A percentile compares a stretch with the other conserved stretches of the same genome.
Evolutionary conservation across 2,113 vertebrate genomes (phyloP).

Genomic region (Apteryx owenii): DNA sequence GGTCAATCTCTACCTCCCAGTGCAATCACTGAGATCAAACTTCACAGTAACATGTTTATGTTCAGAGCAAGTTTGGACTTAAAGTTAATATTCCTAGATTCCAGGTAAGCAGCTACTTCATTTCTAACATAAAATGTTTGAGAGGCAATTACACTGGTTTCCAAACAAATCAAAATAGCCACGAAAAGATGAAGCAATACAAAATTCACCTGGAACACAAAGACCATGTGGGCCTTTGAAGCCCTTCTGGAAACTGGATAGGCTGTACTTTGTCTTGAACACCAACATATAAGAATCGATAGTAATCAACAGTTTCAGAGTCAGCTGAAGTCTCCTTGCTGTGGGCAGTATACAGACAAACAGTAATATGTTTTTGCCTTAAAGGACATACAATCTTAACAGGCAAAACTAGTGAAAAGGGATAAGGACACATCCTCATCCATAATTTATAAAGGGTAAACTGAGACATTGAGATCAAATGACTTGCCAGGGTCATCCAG

Average conservation of each 20-base stretch:
- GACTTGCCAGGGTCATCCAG: not conserved
- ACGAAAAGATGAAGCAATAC: not conserved
- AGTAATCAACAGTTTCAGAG: not conserved
- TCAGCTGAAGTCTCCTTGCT: not conserved
- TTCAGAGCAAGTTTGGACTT: slow-evolving; percentile 93
- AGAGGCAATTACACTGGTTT: not conserved
- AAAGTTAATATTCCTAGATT: slow-evolving; percentile 94
- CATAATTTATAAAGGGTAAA: not conserved
- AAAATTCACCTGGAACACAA: not conserved
- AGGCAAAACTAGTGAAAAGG: not conserved
- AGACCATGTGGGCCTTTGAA: not conserved
- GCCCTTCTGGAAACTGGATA: not conserved
- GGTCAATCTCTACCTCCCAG: slow-evolving; percentile 93
- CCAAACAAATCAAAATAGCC: not conserved
- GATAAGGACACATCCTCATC: not conserved
- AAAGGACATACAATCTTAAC: not conserved
- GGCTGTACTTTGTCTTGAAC: not conserved
- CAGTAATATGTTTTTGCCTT: not conserved
- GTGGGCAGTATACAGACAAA: not conserved
- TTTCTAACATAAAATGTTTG: not conserved
- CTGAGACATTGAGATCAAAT: not conserved
- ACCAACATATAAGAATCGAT: not conserved
- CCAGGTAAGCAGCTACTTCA: slow-evolving; percentile 80
- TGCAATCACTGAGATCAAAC: slow-evolving; percentile 94
- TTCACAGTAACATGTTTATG: slow-evolving; percentile 98